Evolutionary conservation across 1,140 invertebrate species (phyloP).

Genomic region (Parasteatoda tepidariorum): DNA sequence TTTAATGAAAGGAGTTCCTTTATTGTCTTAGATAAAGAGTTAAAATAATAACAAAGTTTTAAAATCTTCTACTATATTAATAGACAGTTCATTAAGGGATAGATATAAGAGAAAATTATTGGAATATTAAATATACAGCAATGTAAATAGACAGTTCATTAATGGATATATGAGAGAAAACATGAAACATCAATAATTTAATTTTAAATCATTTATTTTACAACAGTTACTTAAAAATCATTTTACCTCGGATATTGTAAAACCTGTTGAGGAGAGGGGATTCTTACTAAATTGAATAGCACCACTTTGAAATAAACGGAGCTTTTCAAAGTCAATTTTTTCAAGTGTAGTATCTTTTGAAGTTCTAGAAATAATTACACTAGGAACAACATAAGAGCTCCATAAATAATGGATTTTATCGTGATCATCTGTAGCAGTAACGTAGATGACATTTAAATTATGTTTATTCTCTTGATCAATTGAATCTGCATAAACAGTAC

Average conservation of each 20-base stretch:
- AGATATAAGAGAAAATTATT: too few relatives aligned
- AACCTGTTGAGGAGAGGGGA: conserved; percentile 3
- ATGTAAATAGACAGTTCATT: too few relatives aligned
- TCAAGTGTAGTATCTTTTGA: conserved; percentile 12
- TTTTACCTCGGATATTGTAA: conserved; percentile 38
- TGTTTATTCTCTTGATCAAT: background rate
- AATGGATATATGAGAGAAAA: too few relatives aligned
- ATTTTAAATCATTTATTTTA: too few relatives aligned
- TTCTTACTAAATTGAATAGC: conserved; percentile 17
- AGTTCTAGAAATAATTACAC: conserved; percentile 39
- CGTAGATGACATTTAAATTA: background rate
- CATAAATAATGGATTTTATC: conserved; percentile 44
- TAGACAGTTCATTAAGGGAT: too few relatives aligned
- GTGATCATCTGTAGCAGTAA: background rate
- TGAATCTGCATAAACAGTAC: background rate
- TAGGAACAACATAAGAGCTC: conserved; percentile 38
- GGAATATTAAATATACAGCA: too few relatives aligned
- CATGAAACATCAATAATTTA: too few relatives aligned
- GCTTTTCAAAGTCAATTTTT: conserved; percentile 6
- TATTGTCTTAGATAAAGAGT: too few relatives aligned
- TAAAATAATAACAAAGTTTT: too few relatives aligned
- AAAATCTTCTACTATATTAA: too few relatives aligned
- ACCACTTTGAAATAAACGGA: conserved; percentile 8
- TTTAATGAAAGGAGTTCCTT: too few relatives aligned
- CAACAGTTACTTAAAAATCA: too few relatives aligned